Evolutionary conservation across 2,888 invertebrate species (phyloP).

Genomic region (Pristionchus exspectatus): DNA sequence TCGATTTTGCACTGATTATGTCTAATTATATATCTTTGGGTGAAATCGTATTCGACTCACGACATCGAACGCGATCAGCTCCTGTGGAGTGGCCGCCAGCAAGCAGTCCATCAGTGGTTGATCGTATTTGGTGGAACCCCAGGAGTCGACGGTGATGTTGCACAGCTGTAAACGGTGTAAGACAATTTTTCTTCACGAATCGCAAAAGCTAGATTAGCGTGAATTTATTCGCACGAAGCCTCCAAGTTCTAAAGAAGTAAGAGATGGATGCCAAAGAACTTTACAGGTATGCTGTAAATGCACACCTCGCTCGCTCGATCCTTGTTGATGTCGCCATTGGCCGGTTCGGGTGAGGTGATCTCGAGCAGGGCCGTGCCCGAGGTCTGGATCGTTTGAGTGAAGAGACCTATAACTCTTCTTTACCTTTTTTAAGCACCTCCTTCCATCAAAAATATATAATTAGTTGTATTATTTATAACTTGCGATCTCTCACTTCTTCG

Average conservation of each 20-base stretch:
- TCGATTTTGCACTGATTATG: too few species aligned
- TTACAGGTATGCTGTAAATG: too few species aligned
- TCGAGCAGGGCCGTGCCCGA: slow-evolving; percentile 7
- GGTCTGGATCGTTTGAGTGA: not conserved
- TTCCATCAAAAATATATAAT: not conserved
- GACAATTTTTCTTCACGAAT: too few species aligned
- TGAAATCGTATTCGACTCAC: not conserved
- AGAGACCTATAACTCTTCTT: not conserved
- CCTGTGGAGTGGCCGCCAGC: not conserved
- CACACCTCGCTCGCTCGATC: not conserved
- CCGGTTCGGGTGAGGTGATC: not conserved
- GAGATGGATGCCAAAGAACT: too few species aligned
- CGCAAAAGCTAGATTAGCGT: too few species aligned
- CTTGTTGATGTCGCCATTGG: not conserved
- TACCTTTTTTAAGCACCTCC: not conserved
- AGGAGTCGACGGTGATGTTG: not conserved
- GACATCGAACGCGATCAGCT: not conserved
- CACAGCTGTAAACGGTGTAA: too few species aligned
- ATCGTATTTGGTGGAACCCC: not conserved
- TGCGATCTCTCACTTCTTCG: not conserved
- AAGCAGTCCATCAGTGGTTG: not conserved
- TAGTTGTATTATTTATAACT: not conserved
- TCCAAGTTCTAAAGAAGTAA: too few species aligned
- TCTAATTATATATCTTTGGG: too few species aligned
- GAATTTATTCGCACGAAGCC: too few species aligned